These are phyloP conservation scores for Pipistrellus pygmaeus DNA, from an alignment of 2,797 vertebrate species.

Conservation along the genomic window DNA sequence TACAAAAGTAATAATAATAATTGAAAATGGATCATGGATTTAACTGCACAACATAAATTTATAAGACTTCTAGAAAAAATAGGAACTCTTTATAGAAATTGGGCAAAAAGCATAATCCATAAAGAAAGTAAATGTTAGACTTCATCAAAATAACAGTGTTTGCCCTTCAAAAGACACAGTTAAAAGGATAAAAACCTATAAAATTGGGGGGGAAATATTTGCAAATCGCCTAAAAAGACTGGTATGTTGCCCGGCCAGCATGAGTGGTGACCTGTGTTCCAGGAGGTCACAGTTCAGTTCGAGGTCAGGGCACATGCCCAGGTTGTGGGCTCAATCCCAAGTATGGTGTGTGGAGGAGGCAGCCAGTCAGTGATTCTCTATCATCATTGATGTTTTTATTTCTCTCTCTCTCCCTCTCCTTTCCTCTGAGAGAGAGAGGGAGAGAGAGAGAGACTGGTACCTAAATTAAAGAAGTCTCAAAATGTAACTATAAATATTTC, in stretches of 20 bases:
- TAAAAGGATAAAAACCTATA: not conserved
- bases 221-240: not conserved
- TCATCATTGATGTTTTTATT: no score
- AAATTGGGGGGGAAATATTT: not conserved
- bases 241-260: not conserved
- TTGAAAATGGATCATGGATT: not conserved
- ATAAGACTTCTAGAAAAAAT: not conserved
- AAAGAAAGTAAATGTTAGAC: not conserved
- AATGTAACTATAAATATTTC: not conserved
- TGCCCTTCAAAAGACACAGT: not conserved
- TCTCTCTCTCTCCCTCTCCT: no score
- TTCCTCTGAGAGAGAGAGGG: no score
- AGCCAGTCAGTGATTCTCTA: no score
- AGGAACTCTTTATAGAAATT: not conserved
- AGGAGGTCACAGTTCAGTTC: no score
- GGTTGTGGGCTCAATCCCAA: no score
- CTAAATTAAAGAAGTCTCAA: not conserved
- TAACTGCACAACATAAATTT: not conserved
- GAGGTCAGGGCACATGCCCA: no score
- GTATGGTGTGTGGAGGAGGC: no score
- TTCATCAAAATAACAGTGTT: conserved; percentile 13
- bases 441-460: no score
- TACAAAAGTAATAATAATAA: not conserved
- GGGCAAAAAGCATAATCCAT: conserved; percentile 1
- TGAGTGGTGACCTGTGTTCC: no score